Evolutionary conservation across 1,140 invertebrate genomes (phyloP), one percentile per base, ranked within the genome.

Genomic region (Cyphomyrmex costatus): DNA sequence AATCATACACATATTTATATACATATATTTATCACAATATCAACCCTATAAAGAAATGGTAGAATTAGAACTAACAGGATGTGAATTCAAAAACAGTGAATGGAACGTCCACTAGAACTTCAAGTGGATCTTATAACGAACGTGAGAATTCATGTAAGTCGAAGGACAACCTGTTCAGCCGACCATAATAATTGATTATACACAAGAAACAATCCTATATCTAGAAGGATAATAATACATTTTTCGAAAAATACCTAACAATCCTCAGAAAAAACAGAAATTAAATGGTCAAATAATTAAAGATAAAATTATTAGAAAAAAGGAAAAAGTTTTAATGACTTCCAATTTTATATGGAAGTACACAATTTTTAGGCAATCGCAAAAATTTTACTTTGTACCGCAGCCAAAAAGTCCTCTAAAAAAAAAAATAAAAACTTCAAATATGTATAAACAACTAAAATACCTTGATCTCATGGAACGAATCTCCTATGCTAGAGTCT

Each of bases 131-230:
- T 73, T 71, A 71, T 56, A 33, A 60, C 12, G 36, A 71, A 73
- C 78, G 51, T 82, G 66, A 73, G 79, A 82, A 82, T 36, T 46
- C 36, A 46, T 19, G 10, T 30, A 53, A 82, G 24, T 58, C 33
- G 66, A 56, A 82, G 33, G n/a, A 24, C 36, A 82, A 16, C 3
- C 33, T 58, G 65, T 51, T 82, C 33, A 33, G 21, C 16, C 42
- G 27, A 73, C 12, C 51, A 58, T 51, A 51, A 70, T 70, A 80
- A 82, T 82, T 58, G 65, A 3, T 82, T 19, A 51, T 53, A 30
- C 33, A 71, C 33, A 71, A 58, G 19, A 60, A 58, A 58, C 19
- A 70, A 16, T 42, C 36, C 2, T 36, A 71, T 36, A 60, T 46
- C 6, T 14, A 10, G 14, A 36, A 16, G 14, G 30, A 60, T 46